phyloP scores from a whole-genome alignment of 2,797 vertebrate genomes.

The Ptychobarbus kaznakovi region DNA sequence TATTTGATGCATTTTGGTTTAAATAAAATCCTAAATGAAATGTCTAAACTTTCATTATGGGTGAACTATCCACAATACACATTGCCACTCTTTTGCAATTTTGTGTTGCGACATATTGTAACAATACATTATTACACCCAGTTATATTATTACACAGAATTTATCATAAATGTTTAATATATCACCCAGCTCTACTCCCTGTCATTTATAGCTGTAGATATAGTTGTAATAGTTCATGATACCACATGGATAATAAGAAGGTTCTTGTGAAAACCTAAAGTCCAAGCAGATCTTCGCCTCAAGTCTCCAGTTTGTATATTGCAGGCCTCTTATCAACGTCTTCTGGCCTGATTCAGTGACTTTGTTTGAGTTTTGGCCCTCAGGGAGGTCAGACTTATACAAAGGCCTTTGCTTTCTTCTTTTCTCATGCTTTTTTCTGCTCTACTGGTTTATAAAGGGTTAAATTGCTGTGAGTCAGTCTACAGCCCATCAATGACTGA shows the following conservation, averaged over 20 bases:
- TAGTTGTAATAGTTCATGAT: background rate
- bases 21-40: background rate
- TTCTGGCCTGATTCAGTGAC: background rate
- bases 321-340: constrained; percentile 6
- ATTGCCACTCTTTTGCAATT: too few relatives aligned
- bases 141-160: too few relatives aligned
- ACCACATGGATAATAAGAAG: background rate
- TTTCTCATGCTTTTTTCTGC: constrained; percentile 69
- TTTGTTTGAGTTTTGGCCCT: constrained; percentile 25
- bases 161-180: background rate
- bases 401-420: constrained; percentile 63
- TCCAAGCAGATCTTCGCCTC: background rate
- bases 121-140: too few relatives aligned
- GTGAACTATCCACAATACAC: background rate
- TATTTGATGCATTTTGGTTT: background rate
- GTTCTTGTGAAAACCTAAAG: background rate
- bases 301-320: background rate
- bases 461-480: constrained; percentile 58
- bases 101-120: too few relatives aligned
- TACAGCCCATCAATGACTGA: background rate
- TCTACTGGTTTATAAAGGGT: constrained; percentile 68
- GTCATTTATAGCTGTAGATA: background rate
- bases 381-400: constrained; percentile 53
- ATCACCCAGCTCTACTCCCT: background rate
- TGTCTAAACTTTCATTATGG: background rate